phyloP scores from a whole-genome alignment of 2,888 invertebrate species.

The Diarsia dahlii region DNA sequence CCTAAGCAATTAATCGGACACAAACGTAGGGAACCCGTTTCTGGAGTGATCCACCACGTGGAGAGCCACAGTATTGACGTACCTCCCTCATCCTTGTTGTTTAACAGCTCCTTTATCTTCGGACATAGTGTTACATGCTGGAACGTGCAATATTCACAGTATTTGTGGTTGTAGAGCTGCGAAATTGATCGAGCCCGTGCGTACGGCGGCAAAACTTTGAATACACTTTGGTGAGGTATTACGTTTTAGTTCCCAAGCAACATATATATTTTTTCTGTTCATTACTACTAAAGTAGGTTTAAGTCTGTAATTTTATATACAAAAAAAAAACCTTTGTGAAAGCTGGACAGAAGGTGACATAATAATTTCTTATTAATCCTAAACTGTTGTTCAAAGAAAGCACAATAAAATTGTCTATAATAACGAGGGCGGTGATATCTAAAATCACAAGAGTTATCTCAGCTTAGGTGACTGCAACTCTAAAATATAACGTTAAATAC shows the following conservation, averaged over 20 bases:
- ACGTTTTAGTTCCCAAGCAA: no score
- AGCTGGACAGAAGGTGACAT: neutral
- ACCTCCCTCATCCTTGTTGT: conserved; percentile 61
- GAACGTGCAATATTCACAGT: conserved; percentile 9
- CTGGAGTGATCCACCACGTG: conserved; percentile 68
- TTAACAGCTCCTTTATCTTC: conserved; percentile 58
- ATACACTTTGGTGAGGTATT: no score
- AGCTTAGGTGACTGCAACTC: no score
- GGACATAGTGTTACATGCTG: conserved; percentile 39
- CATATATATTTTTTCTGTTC: no score
- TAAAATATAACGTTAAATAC: no score
- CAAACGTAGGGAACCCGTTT: conserved; percentile 80
- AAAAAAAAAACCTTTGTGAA: neutral
- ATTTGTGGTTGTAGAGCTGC: neutral
- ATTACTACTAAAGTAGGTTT: neutral
- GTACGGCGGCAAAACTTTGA: neutral
- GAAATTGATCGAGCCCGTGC: conserved; percentile 2
- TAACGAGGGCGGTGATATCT: no score
- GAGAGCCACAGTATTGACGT: conserved; percentile 62
- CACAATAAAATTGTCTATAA: no score
- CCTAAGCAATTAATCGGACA: conserved; percentile 86
- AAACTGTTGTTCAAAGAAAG: no score
- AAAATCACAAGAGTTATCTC: no score
- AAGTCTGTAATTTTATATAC: neutral
- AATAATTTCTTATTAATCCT: no score